phyloP scores from a whole-genome alignment of 2,113 vertebrate genomes.

The Hippotragus niger region DNA sequence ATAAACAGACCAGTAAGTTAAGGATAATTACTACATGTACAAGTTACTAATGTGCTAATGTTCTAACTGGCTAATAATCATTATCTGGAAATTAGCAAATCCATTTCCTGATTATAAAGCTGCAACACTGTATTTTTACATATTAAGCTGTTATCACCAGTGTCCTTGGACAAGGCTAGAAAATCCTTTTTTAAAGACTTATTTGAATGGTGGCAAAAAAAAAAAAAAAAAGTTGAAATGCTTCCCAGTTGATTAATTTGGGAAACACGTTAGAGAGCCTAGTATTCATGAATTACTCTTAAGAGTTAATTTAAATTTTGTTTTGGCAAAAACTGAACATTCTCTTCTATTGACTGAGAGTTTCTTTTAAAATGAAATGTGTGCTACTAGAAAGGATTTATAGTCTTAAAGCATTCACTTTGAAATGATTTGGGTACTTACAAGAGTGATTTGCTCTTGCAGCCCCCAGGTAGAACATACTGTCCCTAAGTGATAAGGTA shows the following conservation, averaged over 20 bases:
- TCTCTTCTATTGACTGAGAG: background rate
- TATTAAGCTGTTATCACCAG: background rate
- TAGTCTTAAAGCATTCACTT: background rate
- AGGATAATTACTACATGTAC: background rate
- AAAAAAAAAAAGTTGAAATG: background rate
- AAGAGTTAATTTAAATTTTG: background rate
- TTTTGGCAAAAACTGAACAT: slow-evolving; percentile 4
- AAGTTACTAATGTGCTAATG: background rate
- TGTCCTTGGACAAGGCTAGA: background rate
- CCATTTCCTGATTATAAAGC: background rate
- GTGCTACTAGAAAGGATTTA: background rate
- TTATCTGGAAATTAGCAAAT: background rate
- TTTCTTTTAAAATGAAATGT: slow-evolving; percentile 31
- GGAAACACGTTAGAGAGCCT: background rate
- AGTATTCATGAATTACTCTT: background rate
- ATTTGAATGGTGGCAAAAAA: background rate
- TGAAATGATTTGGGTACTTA: background rate
- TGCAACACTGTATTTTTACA: background rate
- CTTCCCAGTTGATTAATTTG: background rate
- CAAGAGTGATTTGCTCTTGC: background rate
- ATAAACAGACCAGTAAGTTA: background rate
- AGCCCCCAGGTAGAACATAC: background rate
- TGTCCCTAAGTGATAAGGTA: background rate
- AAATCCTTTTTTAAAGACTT: background rate
- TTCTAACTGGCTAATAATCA: background rate